phyloP scores from a whole-genome alignment of 2,113 vertebrate species.

The Murina feae region DNA sequence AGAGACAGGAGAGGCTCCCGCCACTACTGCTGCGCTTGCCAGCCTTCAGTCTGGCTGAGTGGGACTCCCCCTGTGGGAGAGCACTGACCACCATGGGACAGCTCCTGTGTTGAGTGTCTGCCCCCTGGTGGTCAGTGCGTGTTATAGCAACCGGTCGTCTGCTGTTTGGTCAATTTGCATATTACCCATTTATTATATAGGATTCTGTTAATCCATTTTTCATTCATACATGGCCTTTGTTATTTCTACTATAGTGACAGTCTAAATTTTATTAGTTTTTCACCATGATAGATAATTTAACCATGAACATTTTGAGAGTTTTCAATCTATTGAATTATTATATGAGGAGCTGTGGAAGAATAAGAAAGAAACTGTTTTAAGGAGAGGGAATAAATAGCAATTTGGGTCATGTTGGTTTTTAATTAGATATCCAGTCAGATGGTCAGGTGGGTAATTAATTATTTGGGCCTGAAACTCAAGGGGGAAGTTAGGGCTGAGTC shows the following conservation, averaged over 20 bases:
- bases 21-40: no score
- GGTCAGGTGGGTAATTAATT: not conserved
- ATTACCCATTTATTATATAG: no score
- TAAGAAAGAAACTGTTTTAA: not conserved
- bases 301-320: not conserved
- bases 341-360: not conserved
- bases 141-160: no score
- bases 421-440: not conserved
- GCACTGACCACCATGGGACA: no score
- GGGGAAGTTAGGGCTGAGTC: not conserved
- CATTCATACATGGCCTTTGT: not conserved
- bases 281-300: not conserved
- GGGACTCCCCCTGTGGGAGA: no score
- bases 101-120: no score
- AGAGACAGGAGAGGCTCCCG: no score
- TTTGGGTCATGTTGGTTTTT: not conserved
- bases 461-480: not conserved
- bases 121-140: no score
- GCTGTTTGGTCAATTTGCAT: no score
- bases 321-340: not conserved
- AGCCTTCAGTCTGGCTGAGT: no score
- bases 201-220: not conserved
- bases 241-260: not conserved
- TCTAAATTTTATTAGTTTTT: not conserved
- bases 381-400: not conserved